Conservation (phyloP, 2,113 vertebrate species). For the human region DNA sequence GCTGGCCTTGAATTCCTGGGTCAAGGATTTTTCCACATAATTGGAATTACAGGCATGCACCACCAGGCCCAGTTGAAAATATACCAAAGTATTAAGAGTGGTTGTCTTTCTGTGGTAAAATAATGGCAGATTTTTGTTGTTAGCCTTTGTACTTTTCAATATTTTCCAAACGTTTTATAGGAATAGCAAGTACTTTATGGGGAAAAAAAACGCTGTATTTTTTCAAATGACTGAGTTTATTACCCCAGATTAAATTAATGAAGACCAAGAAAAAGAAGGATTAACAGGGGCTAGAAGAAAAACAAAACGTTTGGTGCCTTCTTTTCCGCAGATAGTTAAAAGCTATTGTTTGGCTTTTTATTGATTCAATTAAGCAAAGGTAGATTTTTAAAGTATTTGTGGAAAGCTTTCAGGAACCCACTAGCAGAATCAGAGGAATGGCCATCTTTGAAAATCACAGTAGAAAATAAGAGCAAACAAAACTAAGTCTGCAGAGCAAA, state of each 20-base stretch:
- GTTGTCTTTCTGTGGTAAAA: background rate
- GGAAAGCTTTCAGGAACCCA: background rate
- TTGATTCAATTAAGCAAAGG: constrained; percentile 29
- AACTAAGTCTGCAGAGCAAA: constrained; percentile 16
- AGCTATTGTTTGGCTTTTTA: constrained; percentile 44
- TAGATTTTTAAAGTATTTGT: constrained; percentile 38
- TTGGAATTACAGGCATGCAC: background rate
- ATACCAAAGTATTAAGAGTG: background rate
- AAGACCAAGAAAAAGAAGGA: constrained; percentile 14
- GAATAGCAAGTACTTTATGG: constrained; percentile 36
- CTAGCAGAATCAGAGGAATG: constrained; percentile 38
- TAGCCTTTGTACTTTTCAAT: constrained; percentile 30
- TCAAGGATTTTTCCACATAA: background rate
- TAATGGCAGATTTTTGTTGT: background rate
- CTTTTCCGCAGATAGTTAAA: background rate
- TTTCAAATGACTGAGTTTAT: constrained; percentile 33
- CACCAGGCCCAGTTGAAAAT: background rate
- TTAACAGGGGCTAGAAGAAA: background rate
- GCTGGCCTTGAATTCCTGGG: background rate
- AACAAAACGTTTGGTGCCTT: background rate
- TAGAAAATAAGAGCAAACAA: constrained; percentile 20
- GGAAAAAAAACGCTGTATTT: background rate
- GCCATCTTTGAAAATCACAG: constrained; percentile 32
- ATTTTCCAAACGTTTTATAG: constrained; percentile 19
- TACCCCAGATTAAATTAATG: constrained; percentile 26